These are phyloP conservation scores for Callospermophilus lateralis DNA, from an alignment of 2,113 vertebrate genomes.

Conservation along the genomic window DNA sequence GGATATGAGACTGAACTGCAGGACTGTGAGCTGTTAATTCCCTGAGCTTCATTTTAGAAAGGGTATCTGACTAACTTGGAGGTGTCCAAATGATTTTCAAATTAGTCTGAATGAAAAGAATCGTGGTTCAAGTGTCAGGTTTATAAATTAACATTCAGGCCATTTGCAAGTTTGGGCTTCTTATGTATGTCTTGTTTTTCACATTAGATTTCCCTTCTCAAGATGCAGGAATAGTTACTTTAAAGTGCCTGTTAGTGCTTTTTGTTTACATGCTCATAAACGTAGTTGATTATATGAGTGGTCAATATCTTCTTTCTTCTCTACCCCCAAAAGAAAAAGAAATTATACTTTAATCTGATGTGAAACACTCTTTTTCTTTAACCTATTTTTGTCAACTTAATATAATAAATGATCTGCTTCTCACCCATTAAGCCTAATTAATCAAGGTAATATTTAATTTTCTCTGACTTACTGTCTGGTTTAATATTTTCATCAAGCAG, in stretches of 20 bases:
- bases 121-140: neutral
- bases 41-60: neutral
- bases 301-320: neutral
- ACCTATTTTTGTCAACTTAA: constrained; percentile 56
- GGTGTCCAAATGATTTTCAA: neutral
- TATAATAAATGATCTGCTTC: constrained; percentile 71
- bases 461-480: constrained; percentile 80
- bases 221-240: neutral
- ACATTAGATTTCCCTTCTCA: constrained; percentile 13
- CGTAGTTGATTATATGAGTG: constrained; percentile 37
- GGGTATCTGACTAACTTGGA: neutral
- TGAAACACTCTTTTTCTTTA: constrained; percentile 52
- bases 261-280: constrained; percentile 14
- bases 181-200: neutral
- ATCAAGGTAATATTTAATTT: constrained; percentile 70
- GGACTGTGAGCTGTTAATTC: neutral
- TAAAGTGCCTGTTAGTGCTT: neutral
- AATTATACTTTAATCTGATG: neutral
- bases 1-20: neutral
- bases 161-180: neutral
- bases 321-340: neutral
- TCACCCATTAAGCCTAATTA: constrained; percentile 72
- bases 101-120: constrained; percentile 37
- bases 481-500: constrained; percentile 80
- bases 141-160: constrained; percentile 8